phyloP scores from a whole-genome alignment of 1,140 invertebrate species.

The Steinernema khuongi region DNA sequence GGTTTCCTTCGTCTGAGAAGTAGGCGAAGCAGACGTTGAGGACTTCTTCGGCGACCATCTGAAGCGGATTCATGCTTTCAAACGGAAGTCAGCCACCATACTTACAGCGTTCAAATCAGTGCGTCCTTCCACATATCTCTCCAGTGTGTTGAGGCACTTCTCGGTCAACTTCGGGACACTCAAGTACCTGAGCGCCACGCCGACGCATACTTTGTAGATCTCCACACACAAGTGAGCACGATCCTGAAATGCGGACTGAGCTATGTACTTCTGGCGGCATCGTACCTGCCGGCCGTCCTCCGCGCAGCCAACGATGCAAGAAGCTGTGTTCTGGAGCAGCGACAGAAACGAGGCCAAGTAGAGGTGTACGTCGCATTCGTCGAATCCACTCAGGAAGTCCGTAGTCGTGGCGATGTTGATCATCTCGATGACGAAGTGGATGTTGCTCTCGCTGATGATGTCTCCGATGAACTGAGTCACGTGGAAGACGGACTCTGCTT shows the following conservation, averaged over 20 bases:
- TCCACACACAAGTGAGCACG: neutral
- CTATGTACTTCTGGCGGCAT: neutral
- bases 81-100: neutral
- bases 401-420: neutral
- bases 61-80: neutral
- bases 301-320: neutral
- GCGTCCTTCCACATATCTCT: neutral
- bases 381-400: neutral
- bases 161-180: neutral
- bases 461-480: neutral
- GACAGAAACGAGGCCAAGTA: neutral
- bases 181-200: neutral
- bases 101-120: neutral
- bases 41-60: neutral
- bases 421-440: neutral
- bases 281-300: neutral
- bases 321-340: neutral
- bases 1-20: neutral
- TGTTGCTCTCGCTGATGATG: neutral
- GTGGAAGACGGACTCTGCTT: neutral
- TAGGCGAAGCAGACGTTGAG: neutral
- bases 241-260: neutral
- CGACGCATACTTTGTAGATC: neutral
- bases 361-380: neutral
- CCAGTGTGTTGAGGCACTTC: neutral